These are phyloP conservation scores for Lateolabrax maculatus DNA, from an alignment of 2,797 vertebrate genomes.

Conservation along the genomic window DNA sequence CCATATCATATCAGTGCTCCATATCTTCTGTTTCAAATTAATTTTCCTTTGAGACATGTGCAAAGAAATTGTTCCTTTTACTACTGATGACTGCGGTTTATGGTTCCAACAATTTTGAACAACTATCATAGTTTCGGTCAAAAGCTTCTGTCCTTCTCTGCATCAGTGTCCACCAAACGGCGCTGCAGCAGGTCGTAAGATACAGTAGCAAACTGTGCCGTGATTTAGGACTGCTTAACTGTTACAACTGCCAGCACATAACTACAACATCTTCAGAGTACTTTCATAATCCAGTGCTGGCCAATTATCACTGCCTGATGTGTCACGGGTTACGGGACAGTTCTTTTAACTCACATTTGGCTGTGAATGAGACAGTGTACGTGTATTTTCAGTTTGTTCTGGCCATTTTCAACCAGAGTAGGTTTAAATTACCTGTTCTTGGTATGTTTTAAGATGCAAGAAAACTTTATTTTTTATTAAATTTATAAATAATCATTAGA, in stretches of 20 bases:
- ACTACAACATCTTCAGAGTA: slow-evolving; percentile 50
- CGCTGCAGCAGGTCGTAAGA: slow-evolving; percentile 45
- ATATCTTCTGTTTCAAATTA: background rate
- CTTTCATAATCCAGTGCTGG: slow-evolving; percentile 50
- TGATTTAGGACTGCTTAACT: slow-evolving; percentile 66
- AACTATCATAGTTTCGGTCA: slow-evolving; percentile 23
- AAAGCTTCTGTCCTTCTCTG: slow-evolving; percentile 31
- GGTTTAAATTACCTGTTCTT: background rate
- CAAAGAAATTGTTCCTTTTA: background rate
- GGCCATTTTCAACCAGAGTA: background rate
- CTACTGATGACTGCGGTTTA: slow-evolving; percentile 18
- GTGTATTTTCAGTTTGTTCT: background rate
- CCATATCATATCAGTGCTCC: background rate
- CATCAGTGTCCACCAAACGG: slow-evolving; percentile 23
- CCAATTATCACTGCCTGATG: slow-evolving; percentile 61
- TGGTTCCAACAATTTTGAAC: slow-evolving; percentile 18
- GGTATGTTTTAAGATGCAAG: slow-evolving; percentile 9
- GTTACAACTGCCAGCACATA: slow-evolving; percentile 53
- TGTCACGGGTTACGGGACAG: slow-evolving; percentile 24
- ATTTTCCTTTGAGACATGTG: slow-evolving; percentile 15
- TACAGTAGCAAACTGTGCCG: slow-evolving; percentile 17
- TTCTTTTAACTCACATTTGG: slow-evolving; percentile 28
- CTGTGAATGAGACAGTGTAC: background rate
- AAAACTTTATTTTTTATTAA: too few relatives aligned
- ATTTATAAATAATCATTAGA: background rate